Evolutionary conservation across 2,797 vertebrate genomes (phyloP).

Genomic region (Acanthurus lineatus): DNA sequence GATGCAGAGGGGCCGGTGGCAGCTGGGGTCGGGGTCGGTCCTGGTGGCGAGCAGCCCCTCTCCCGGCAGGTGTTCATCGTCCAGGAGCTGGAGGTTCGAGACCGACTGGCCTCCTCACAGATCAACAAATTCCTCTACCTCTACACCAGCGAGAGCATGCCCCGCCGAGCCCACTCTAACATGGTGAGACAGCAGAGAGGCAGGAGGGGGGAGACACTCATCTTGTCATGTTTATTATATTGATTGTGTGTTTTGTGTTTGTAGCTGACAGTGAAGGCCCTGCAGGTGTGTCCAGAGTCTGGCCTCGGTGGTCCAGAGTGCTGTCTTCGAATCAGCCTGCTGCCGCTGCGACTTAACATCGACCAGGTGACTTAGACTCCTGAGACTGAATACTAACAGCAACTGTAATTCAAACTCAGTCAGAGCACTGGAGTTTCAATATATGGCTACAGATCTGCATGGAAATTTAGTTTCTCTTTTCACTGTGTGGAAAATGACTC

Average conservation of each 20-base stretch:
- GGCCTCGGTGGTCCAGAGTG: constrained; percentile 91
- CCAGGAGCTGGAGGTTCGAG: constrained; percentile 93
- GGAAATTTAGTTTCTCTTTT: background rate
- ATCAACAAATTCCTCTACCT: constrained; percentile 96
- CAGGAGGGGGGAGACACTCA: background rate
- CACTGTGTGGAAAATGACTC: background rate
- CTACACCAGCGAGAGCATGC: constrained; percentile 95
- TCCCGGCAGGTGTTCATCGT: constrained; percentile 94
- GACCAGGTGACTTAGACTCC: constrained; percentile 87
- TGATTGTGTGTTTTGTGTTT: constrained; percentile 38
- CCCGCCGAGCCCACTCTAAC: constrained; percentile 92
- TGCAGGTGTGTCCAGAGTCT: constrained; percentile 91
- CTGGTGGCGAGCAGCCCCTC: constrained; percentile 87
- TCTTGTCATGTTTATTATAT: background rate
- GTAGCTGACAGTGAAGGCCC: constrained; percentile 93
- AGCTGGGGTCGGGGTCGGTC: constrained; percentile 50
- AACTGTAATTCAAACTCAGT: background rate
- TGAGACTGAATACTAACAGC: background rate
- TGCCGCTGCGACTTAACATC: constrained; percentile 93
- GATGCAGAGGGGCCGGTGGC: constrained; percentile 71
- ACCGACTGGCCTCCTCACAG: constrained; percentile 92
- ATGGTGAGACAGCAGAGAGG: constrained; percentile 85
- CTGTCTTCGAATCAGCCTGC: constrained; percentile 91
- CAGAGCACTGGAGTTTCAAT: background rate
- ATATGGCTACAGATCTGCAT: background rate